A percentile compares a stretch with the other conserved stretches of the same genome.
phyloP scores from a whole-genome alignment of 1,140 invertebrate genomes.

The Zelostemma sp. region DNA sequence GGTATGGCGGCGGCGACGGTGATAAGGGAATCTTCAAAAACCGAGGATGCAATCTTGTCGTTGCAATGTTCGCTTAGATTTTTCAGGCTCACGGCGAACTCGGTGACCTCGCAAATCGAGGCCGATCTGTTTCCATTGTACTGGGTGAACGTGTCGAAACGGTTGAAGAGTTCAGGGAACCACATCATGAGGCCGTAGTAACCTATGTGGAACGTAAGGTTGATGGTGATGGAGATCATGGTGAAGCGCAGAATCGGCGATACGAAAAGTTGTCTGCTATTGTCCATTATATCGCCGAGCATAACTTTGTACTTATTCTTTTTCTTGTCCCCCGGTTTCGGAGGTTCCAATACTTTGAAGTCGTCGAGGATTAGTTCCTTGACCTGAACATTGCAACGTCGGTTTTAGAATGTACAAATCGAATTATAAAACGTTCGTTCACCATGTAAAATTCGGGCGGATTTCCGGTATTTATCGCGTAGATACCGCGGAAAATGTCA shows the following conservation, averaged over 20 bases:
- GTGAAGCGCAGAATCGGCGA: conserved; percentile 86
- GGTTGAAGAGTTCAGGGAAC: conserved; percentile 91
- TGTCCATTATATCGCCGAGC: conserved; percentile 81
- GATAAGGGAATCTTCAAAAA: conserved; percentile 88
- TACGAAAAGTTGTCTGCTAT: conserved; percentile 84
- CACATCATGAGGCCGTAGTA: conserved; percentile 93
- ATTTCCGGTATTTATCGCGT: conserved; percentile 83
- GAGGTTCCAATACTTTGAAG: conserved; percentile 69
- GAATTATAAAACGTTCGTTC: no score
- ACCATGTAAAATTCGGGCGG: conserved; percentile 80
- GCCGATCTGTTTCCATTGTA: conserved; percentile 71
- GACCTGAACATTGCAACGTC: conserved; percentile 65
- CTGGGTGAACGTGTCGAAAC: conserved; percentile 83
- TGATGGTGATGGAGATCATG: conserved; percentile 85
- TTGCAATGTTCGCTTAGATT: conserved; percentile 72
- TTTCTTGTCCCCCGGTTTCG: conserved; percentile 63
- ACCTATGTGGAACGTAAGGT: conserved; percentile 90
- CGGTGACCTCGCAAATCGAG: conserved; percentile 82
- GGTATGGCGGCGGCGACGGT: conserved; percentile 87
- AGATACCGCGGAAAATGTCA: conserved; percentile 84
- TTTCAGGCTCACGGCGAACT: conserved; percentile 83
- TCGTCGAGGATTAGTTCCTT: conserved; percentile 82
- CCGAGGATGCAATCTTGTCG: conserved; percentile 79
- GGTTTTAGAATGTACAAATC: no score
- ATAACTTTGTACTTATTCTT: conserved; percentile 77